Evolutionary conservation across 92 coral and sea anemone genomes (phyloP), one percentile per base, ranked within the genome.

Genomic region (Phenganax marumi): DNA sequence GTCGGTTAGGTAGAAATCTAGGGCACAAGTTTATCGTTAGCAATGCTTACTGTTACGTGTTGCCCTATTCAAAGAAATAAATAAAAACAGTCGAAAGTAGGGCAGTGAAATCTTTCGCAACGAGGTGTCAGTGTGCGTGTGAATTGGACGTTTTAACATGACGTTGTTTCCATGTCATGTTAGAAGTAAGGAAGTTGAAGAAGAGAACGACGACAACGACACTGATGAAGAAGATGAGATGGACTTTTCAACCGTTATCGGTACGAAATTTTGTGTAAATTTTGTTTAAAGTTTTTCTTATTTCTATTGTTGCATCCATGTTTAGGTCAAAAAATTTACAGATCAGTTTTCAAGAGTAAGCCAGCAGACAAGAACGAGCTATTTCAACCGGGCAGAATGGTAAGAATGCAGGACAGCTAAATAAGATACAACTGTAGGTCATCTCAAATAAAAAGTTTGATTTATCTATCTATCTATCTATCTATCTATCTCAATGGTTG

Each of bases 321-420:
- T 33, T 33, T 33, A 95, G 98, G 98, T 60, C 98, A 95, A 58
- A 95, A 82, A 84, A 89, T 95, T 17, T 95, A 95, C 82, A 92
- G 89, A 81, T 73, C 98, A 7, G 81, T 95, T 48, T 91, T 95
- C 77, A 90, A 89, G 76, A 89, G 50, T 75, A 89, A 91, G 18
- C 97, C 97, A 78, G 79, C 93, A 18, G 97, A 95, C 79, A 95
- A 90, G 75, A 95, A 95, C 87, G 98, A 95, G 75, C 83, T 92
- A 43, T 95, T 95, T 65, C 97, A 92, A 81, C 92, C 98, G 26
- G 98, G 98, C 51, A 91, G 98, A 72, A 95, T 91, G 98, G 98
- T 93, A 88, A 79, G 81, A 50, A 23, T 48, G 12, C 39, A 8
- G 10, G 13, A 2, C 12, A 48, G 16, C 68, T 24, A 55, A 12